Evolutionary conservation across 2,888 invertebrate genomes (phyloP), one percentile per base, ranked within the genome.

Genomic region (Melinaea menophilus): DNA sequence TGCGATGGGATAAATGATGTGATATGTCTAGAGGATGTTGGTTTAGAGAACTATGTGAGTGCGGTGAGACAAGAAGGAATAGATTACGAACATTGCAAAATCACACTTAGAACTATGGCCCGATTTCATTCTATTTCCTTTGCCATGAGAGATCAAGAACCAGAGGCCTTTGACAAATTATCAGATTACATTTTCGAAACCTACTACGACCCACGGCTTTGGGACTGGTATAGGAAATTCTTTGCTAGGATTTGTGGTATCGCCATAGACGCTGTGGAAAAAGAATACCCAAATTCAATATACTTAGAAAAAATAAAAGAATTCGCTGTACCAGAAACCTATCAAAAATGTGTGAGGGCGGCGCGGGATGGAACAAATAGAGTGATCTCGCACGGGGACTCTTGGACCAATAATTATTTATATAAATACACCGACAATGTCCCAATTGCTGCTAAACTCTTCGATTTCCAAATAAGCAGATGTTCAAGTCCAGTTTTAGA

Each of bases 381-480:
- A 0, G 93, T 93, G 0, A 91, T 95, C 37, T 92, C 92, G 0
- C 95, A 95, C 64, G 95, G 95, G 0, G 95, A 95, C 76, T 92
- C 93, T 48, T 95, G 95, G 95, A 92, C 93, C 0, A 94, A 94
- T n/a, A 95, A 95, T 76, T 95, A 95, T 71, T 77, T 95, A 0
- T 92, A 92, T 7, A 91, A 91, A 70, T 83, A 89, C 59, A 69
- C 73, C 0, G 64, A 77, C 9, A 70, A 71, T 0, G 55, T 46
- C 2, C 86, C 89, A 0, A 67, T 80, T 4, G 87, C 89, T 64
- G 90, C 91, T 0, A 91, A 93, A 71, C 87, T 95, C 65, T 93
- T 95, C 46, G 95, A 95, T 74, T 95, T 94, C 72, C 95, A 95
- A 78, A 75, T 95, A 55, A 80, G 93, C 0, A 90, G 92, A 75